Conservation (phyloP, 2,113 vertebrate species). For the Mobula birostris region DNA sequence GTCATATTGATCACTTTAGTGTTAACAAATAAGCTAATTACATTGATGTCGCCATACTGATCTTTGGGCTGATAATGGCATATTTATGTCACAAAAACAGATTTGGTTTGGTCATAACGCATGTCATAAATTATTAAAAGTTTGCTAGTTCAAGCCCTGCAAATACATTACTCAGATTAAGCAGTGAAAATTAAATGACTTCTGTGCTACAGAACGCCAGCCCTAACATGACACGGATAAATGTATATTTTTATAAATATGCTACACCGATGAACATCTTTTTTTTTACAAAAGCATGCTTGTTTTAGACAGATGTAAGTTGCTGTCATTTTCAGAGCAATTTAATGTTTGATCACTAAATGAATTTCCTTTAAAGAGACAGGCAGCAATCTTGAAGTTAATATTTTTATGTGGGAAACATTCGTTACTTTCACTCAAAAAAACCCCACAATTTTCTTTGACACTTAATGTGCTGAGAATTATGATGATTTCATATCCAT, state of each 20-base stretch:
- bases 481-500: neutral
- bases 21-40: slow-evolving; percentile 30
- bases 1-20: slow-evolving; percentile 28
- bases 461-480: neutral
- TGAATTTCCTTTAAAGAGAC: neutral
- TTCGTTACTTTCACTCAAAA: neutral
- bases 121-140: slow-evolving; percentile 15
- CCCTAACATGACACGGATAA: neutral
- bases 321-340: neutral
- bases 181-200: slow-evolving; percentile 12
- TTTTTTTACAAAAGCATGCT: neutral
- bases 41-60: neutral
- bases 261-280: neutral
- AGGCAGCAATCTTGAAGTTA: neutral
- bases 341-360: neutral
- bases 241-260: neutral
- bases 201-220: neutral
- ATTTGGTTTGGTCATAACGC: neutral
- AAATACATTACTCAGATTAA: neutral
- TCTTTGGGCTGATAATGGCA: neutral
- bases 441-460: neutral
- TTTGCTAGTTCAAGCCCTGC: neutral
- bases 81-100: neutral
- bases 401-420: neutral
- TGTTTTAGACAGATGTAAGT: neutral